Evolutionary conservation across 2,113 vertebrate genomes (phyloP), one percentile per base, ranked within the genome.

Genomic region (Oceanites oceanicus): DNA sequence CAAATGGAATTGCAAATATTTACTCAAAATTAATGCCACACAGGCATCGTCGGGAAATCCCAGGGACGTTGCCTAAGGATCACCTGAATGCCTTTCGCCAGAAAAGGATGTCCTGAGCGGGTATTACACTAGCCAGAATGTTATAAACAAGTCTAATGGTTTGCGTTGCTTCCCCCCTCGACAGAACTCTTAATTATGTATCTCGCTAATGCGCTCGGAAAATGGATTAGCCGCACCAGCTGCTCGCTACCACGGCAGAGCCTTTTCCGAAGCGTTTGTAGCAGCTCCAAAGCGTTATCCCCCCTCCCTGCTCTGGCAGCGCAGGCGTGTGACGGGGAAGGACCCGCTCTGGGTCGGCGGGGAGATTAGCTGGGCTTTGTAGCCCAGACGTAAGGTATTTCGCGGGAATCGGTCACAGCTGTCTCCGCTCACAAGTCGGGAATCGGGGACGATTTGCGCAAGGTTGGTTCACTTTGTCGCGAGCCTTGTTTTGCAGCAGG

Each of bases 151-250:
- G 83, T 36, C 94, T 83, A 73, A 68, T 8, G 90, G 75, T 70
- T 83, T 70, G 83, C 89, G 96, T 95, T 86, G 88, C 92, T 76
- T 86, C 49, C 77, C 92, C 65, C 76, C 94, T 85, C 44, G 10
- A 81, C 95, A 94, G 78, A 96, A 71, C 86, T 92, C 97, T 81
- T 96, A 63, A 94, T 97, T 87, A 80, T 26, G 85, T 30, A 72
- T 71, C 91, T 71, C 75, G 91, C 91, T 86, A 96, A 92, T 2
- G 22, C 10, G 27, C 68, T 42, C 50, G 90, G 96, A 84, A 85
- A 95, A 96, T 7, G 95, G 91, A 96, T 98, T 94, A 95, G 74
- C 89, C 13, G 26, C 45, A 29, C 53, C 95, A 97, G 97, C 97
- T 96, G 95, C 94, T 97, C 50, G 21, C 77, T 14, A 5, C 82